phyloP scores from a whole-genome alignment of 2,888 invertebrate genomes.

The Allacma fusca region DNA sequence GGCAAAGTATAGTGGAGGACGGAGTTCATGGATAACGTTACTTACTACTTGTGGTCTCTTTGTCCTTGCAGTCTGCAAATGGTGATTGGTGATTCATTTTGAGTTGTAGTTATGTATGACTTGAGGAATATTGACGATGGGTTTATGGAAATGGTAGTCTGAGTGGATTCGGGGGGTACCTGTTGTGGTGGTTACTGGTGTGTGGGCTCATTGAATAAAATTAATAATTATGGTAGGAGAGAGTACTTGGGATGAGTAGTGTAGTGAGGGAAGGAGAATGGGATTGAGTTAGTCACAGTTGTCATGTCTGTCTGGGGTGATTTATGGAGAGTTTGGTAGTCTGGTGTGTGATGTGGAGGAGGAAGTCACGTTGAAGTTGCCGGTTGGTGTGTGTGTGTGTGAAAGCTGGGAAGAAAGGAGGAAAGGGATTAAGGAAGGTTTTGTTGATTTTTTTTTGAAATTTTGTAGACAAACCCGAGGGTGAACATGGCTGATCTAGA shows the following conservation, averaged over 20 bases:
- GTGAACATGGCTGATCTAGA: constrained; percentile 22
- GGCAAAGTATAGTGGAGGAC: too few relatives aligned
- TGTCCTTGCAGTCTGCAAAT: constrained; percentile 4
- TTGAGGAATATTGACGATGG: constrained; percentile 16
- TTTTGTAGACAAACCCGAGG: not conserved
- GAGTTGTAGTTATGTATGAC: not conserved
- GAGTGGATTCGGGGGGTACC: not conserved
- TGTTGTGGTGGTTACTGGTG: not conserved
- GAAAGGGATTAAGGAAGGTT: too few relatives aligned
- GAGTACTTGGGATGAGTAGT: too few relatives aligned
- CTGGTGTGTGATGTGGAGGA: too few relatives aligned
- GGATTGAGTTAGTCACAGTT: too few relatives aligned
- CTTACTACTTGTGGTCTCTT: not conserved
- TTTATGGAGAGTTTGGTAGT: too few relatives aligned
- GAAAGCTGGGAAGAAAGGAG: too few relatives aligned
- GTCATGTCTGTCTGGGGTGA: too few relatives aligned
- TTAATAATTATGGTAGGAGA: not conserved
- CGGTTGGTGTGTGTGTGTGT: too few relatives aligned
- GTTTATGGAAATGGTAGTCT: constrained; percentile 14
- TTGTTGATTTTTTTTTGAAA: not conserved
- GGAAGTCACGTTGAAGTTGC: too few relatives aligned
- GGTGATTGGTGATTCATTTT: constrained; percentile 13
- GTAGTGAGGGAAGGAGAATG: too few relatives aligned
- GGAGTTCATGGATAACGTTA: constrained; percentile 16
- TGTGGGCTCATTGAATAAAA: too few relatives aligned